These are phyloP conservation scores for Leucozona laternaria DNA, from an alignment of 2,888 invertebrate species.

Conservation along the genomic window DNA sequence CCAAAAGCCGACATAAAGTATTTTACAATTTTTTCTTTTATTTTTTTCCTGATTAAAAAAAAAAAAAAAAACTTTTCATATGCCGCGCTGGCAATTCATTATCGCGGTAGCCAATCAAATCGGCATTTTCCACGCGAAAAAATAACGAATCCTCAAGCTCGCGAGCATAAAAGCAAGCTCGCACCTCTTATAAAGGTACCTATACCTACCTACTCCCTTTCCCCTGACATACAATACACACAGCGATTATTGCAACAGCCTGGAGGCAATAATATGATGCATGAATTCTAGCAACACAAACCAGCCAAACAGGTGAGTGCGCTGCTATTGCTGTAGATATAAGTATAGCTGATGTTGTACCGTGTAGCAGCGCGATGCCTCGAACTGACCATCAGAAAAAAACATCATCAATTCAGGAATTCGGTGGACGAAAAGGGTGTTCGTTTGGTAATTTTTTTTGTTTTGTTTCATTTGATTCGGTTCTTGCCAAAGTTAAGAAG, in stretches of 20 bases:
- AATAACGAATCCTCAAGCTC: slow-evolving; percentile 57
- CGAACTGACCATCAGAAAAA: slow-evolving; percentile 46
- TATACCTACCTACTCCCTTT: not conserved
- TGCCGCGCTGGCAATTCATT: slow-evolving; percentile 70
- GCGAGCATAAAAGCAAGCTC: slow-evolving; percentile 30
- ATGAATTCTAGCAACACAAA: slow-evolving; percentile 72
- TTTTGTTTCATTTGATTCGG: slow-evolving; percentile 5
- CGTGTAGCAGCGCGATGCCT: not conserved
- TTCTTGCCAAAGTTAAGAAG: slow-evolving; percentile 46
- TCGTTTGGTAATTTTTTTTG: slow-evolving; percentile 6
- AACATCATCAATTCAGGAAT: slow-evolving; percentile 53
- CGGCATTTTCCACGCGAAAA: slow-evolving; percentile 73
- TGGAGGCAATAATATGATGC: slow-evolving; percentile 70
- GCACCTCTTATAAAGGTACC: slow-evolving; percentile 9
- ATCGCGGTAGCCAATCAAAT: slow-evolving; percentile 75
- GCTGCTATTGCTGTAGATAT: not conserved
- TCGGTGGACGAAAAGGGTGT: slow-evolving; percentile 49
- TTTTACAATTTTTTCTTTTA: slow-evolving; percentile 31
- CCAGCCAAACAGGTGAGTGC: slow-evolving; percentile 72
- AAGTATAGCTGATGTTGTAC: not conserved
- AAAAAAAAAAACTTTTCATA: slow-evolving; percentile 43
- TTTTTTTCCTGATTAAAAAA: slow-evolving; percentile 22
- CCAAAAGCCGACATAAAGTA: slow-evolving; percentile 40
- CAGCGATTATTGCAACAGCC: slow-evolving; percentile 65
- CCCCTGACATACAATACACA: slow-evolving; percentile 8